Evolutionary conservation across 1,140 invertebrate species (phyloP).

Genomic region (Coptotermes formosanus): DNA sequence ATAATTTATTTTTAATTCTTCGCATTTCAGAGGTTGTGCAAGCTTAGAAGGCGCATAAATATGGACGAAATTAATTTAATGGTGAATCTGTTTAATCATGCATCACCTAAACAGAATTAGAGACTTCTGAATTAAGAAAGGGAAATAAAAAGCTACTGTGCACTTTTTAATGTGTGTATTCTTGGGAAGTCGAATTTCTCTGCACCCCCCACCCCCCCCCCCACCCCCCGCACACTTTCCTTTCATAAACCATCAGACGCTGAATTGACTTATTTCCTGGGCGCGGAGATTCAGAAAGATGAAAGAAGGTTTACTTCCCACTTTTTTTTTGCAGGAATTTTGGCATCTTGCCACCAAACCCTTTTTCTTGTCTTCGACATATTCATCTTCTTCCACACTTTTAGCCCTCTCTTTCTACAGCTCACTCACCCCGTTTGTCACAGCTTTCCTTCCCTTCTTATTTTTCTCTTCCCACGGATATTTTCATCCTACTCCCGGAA

Average conservation of each 20-base stretch:
- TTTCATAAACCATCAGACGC: not conserved
- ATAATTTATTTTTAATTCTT: too few relatives aligned
- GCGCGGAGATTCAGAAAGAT: not conserved
- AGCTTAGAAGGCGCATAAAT: too few relatives aligned
- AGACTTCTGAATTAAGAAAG: not conserved
- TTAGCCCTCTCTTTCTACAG: not conserved
- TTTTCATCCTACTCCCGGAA: not conserved
- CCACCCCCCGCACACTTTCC: not conserved
- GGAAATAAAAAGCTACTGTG: not conserved
- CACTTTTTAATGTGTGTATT: not conserved
- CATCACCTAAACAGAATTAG: not conserved
- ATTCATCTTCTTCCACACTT: not conserved
- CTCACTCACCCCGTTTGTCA: not conserved
- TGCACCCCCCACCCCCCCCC: not conserved
- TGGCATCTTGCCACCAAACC: not conserved
- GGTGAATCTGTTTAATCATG: not conserved
- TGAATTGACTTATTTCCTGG: slow-evolving; percentile 5
- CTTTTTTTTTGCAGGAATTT: not conserved
- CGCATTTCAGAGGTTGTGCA: too few relatives aligned
- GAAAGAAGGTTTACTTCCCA: not conserved
- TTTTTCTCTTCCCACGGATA: not conserved
- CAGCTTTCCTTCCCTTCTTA: not conserved
- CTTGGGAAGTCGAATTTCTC: not conserved
- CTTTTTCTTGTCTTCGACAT: not conserved
- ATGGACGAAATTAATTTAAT: not conserved